These are phyloP conservation scores for Lycia hirtaria DNA, from an alignment of 2,888 invertebrate genomes.

Conservation along the genomic window DNA sequence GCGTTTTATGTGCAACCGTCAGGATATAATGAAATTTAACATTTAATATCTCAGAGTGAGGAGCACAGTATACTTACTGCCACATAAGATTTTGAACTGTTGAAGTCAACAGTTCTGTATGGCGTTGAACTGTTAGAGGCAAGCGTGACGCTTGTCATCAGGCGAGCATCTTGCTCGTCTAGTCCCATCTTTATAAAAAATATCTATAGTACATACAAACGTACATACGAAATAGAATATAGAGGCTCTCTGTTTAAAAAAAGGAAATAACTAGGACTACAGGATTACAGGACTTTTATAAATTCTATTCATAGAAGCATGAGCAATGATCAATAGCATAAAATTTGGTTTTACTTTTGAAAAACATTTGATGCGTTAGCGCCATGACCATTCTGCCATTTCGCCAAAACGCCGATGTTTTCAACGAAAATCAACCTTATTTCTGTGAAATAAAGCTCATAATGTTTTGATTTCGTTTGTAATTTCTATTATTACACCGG, in stretches of 20 bases:
- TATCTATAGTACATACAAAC: too few relatives aligned
- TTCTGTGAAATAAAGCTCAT: neutral
- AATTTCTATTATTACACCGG: constrained; percentile 43
- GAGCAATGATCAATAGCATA: constrained; percentile 56
- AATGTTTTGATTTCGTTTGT: constrained; percentile 1
- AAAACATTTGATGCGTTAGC: constrained; percentile 50
- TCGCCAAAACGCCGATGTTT: neutral
- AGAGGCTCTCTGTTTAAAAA: too few relatives aligned
- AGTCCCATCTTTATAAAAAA: too few relatives aligned
- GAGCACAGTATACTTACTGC: too few relatives aligned
- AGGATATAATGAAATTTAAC: too few relatives aligned
- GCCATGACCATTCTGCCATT: constrained; percentile 48
- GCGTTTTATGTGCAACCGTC: too few relatives aligned
- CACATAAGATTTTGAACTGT: too few relatives aligned
- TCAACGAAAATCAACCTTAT: neutral
- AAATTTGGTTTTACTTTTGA: constrained; percentile 53
- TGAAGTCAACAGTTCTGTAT: too few relatives aligned
- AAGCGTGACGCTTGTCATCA: too few relatives aligned
- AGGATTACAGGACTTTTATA: constrained; percentile 17
- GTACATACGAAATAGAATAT: neutral
- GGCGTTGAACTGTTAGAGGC: too few relatives aligned
- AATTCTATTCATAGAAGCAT: constrained; percentile 49
- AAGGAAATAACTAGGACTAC: constrained; percentile 14
- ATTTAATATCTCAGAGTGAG: too few relatives aligned
- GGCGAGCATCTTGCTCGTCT: too few relatives aligned